A percentile compares a stretch with the other conserved stretches of the same genome.
These are phyloP conservation scores for Pterocles gutturalis DNA, from an alignment of 2,113 vertebrate species.

Conservation along the genomic window DNA sequence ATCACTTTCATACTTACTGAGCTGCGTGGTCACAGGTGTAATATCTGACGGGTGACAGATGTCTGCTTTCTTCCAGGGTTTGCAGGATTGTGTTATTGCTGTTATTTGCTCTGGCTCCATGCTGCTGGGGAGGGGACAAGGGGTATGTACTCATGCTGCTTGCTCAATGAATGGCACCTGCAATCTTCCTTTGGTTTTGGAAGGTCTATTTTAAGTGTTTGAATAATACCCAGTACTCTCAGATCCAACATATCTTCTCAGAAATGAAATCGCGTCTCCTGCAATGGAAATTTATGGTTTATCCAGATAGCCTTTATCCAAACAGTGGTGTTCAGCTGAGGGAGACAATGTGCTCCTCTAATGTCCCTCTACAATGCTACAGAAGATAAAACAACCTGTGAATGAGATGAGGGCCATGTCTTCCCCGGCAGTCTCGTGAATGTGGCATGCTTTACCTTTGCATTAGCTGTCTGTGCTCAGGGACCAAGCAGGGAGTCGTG, in stretches of 20 bases:
- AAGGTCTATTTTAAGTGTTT: neutral
- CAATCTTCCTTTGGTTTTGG: neutral
- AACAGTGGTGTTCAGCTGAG: neutral
- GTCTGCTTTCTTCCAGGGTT: conserved; percentile 30
- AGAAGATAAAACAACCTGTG: neutral
- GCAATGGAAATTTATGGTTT: neutral
- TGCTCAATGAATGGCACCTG: conserved; percentile 5
- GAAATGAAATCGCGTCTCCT: neutral
- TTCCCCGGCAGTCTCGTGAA: neutral
- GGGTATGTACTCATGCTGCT: neutral
- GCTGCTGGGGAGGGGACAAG: conserved; percentile 1
- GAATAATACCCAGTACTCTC: neutral
- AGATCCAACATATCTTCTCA: neutral
- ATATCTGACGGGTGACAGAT: conserved; percentile 66
- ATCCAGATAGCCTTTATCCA: neutral
- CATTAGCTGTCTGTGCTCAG: neutral
- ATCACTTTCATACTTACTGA: conserved; percentile 63
- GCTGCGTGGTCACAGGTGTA: conserved; percentile 60
- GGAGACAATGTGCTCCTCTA: neutral
- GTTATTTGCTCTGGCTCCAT: conserved; percentile 43
- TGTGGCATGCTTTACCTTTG: neutral
- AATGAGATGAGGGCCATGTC: neutral
- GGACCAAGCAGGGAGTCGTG: neutral
- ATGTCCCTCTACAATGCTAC: neutral
- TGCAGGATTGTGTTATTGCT: neutral